These are phyloP conservation scores for Myanophis thanlyinensis DNA, from an alignment of 2,113 vertebrate species.

Conservation along the genomic window DNA sequence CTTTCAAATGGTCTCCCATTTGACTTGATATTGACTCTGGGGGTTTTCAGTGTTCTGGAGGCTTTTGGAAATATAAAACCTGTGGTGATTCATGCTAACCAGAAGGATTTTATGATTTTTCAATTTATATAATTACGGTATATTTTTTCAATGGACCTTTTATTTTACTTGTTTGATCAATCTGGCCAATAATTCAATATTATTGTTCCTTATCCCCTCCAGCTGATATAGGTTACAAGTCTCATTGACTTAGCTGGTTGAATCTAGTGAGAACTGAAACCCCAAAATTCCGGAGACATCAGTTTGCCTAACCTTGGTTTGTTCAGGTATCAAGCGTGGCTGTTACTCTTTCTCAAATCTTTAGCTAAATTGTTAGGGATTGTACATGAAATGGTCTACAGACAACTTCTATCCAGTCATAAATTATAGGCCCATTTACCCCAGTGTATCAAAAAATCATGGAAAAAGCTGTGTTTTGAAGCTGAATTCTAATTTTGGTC, in stretches of 20 bases:
- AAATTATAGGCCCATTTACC: neutral
- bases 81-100: too few relatives aligned
- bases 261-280: neutral
- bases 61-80: too few relatives aligned
- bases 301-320: neutral
- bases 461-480: neutral
- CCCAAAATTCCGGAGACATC: neutral
- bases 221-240: too few relatives aligned
- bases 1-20: too few relatives aligned
- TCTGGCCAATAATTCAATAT: neutral
- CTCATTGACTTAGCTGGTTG: too few relatives aligned
- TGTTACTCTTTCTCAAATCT: neutral
- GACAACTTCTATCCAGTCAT: neutral
- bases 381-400: neutral
- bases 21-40: too few relatives aligned
- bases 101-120: too few relatives aligned
- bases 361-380: neutral
- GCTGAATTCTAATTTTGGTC: neutral
- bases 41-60: too few relatives aligned
- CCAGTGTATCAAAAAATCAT: neutral
- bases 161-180: too few relatives aligned
- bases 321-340: neutral
- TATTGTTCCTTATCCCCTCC: neutral
- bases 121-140: too few relatives aligned
- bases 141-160: too few relatives aligned